Percentiles rank a stretch among this genome's conserved stretches.
phyloP scores from a whole-genome alignment of 2,888 invertebrate genomes.

The Ichneumoninae sp. region DNA sequence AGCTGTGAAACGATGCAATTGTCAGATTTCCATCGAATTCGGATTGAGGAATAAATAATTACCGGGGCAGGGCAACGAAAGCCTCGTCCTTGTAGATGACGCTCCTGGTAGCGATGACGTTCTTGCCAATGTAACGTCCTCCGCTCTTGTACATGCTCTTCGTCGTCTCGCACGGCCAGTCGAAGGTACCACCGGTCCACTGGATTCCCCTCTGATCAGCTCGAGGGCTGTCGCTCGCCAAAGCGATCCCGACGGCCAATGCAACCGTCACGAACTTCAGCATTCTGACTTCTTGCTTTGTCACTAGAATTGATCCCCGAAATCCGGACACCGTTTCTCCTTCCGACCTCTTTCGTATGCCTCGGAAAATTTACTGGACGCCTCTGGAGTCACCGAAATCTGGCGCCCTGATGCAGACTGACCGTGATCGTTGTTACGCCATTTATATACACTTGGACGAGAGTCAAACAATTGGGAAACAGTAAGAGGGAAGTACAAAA shows the following conservation, averaged over 20 bases:
- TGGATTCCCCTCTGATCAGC: conserved; percentile 79
- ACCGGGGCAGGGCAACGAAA: conserved; percentile 86
- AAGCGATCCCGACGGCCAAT: conserved; percentile 62
- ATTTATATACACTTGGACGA: conserved; percentile 65
- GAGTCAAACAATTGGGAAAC: conserved; percentile 46
- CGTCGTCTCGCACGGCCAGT: conserved; percentile 87
- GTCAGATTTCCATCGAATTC: neutral
- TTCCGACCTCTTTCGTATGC: neutral
- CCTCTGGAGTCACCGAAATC: conserved; percentile 37
- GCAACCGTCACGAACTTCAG: conserved; percentile 64
- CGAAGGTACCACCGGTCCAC: conserved; percentile 84
- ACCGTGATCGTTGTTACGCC: conserved; percentile 45
- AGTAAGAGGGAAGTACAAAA: neutral
- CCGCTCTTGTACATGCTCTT: conserved; percentile 86
- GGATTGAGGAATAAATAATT: conserved; percentile 38
- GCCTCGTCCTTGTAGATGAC: conserved; percentile 87
- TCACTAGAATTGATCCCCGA: conserved; percentile 1
- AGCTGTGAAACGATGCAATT: conserved; percentile 78
- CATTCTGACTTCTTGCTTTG: conserved; percentile 58
- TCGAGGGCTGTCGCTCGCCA: conserved; percentile 63
- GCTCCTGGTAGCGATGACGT: conserved; percentile 87
- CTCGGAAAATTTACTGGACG: conserved; percentile 1
- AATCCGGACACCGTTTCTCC: neutral
- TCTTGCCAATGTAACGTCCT: conserved; percentile 87
- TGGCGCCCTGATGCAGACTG: conserved; percentile 58